These are phyloP conservation scores for Paedocypris micromegethes DNA, from an alignment of 2,797 vertebrate genomes.

Conservation along the genomic window DNA sequence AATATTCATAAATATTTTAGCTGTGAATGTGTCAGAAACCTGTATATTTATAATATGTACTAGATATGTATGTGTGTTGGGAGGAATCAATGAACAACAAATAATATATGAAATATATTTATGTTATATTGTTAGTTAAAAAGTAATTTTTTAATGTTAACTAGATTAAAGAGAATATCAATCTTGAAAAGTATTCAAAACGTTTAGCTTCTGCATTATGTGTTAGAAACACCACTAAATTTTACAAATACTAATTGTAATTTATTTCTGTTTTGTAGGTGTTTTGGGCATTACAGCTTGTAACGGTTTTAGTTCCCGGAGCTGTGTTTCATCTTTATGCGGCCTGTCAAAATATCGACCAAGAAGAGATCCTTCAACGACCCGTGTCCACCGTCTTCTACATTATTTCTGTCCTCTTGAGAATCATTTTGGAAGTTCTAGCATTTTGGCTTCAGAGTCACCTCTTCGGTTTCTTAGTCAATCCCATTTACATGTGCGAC, in stretches of 20 bases:
- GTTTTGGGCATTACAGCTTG: constrained; percentile 81
- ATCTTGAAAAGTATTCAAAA: neutral
- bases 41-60: too few species aligned
- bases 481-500: constrained; percentile 75
- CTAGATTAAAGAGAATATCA: too few species aligned
- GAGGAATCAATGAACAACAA: too few species aligned
- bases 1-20: too few species aligned
- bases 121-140: too few species aligned
- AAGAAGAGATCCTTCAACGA: constrained; percentile 82
- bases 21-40: too few species aligned
- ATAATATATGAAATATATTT: too few species aligned
- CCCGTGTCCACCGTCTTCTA: constrained; percentile 76
- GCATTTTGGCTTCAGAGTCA: constrained; percentile 87
- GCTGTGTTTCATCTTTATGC: constrained; percentile 83
- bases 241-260: neutral
- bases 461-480: constrained; percentile 84
- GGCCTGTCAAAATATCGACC: constrained; percentile 78
- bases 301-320: constrained; percentile 78
- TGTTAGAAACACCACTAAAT: neutral
- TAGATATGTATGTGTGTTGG: too few species aligned
- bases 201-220: neutral
- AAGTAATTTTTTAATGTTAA: too few species aligned
- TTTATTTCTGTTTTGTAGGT: constrained; percentile 59
- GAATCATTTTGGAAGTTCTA: constrained; percentile 78
- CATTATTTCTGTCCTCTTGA: constrained; percentile 79